Evolutionary conservation across 1,140 invertebrate genomes (phyloP).

Genomic region (Polypedilum vanderplanki): DNA sequence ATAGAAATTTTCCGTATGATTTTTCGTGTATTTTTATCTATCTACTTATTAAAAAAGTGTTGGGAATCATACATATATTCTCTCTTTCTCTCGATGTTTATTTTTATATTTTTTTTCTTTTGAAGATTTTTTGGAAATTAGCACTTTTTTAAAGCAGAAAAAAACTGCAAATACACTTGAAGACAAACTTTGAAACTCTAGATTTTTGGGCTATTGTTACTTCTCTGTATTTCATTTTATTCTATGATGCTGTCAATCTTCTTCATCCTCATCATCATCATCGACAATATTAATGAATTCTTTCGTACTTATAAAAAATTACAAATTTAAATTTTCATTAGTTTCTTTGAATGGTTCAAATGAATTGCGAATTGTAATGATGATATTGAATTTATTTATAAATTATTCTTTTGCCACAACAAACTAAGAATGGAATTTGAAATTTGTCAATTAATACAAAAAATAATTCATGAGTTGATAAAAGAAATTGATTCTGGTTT

Average conservation of each 20-base stretch:
- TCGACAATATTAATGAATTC: slow-evolving; percentile 1
- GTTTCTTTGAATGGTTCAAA: too few relatives aligned
- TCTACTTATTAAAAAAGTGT: slow-evolving; percentile 14
- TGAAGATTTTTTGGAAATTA: slow-evolving; percentile 27
- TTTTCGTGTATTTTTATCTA: slow-evolving; percentile 29
- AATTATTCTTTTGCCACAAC: too few relatives aligned
- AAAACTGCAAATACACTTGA: slow-evolving; percentile 1
- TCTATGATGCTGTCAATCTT: not conserved
- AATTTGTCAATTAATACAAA: too few relatives aligned
- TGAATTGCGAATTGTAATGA: too few relatives aligned
- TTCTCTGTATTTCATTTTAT: not conserved
- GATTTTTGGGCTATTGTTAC: not conserved
- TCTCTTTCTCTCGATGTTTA: slow-evolving; percentile 13
- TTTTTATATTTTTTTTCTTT: slow-evolving; percentile 21
- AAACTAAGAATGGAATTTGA: too few relatives aligned
- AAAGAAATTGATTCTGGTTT: too few relatives aligned
- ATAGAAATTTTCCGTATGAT: slow-evolving; percentile 28
- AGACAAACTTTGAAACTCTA: slow-evolving; percentile 10
- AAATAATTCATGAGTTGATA: too few relatives aligned
- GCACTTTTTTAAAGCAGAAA: slow-evolving; percentile 22
- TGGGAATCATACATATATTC: slow-evolving; percentile 20
- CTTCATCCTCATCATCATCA: not conserved
- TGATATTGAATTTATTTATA: too few relatives aligned
- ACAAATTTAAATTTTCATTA: too few relatives aligned
- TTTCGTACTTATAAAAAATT: not conserved